Evolutionary conservation across 2,888 invertebrate species (phyloP).

Genomic region (Molanna angustata): DNA sequence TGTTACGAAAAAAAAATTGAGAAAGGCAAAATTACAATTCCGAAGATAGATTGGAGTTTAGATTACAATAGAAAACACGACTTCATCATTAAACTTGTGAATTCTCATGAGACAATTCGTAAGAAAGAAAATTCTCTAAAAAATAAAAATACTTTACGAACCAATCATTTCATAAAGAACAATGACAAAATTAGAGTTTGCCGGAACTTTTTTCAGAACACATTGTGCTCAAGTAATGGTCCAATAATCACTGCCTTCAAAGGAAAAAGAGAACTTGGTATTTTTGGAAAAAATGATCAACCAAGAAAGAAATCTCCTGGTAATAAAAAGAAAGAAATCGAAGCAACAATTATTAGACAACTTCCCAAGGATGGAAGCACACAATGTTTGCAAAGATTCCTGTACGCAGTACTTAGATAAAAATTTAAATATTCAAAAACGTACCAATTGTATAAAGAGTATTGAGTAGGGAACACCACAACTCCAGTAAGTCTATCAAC

Average conservation of each 20-base stretch:
- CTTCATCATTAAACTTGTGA: not conserved
- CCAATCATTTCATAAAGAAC: not conserved
- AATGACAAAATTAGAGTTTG: not conserved
- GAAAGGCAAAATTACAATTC: no score
- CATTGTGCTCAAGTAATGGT: not conserved
- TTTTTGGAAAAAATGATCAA: no score
- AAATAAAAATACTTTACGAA: not conserved
- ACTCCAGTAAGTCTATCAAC: not conserved
- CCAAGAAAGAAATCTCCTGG: no score
- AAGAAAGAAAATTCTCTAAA: not conserved
- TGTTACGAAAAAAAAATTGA: no score
- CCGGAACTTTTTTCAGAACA: not conserved
- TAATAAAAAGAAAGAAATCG: slow-evolving; percentile 2
- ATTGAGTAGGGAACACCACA: not conserved
- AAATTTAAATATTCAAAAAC: not conserved
- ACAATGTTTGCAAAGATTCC: not conserved
- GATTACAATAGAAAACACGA: not conserved
- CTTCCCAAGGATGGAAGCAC: not conserved
- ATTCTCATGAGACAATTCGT: not conserved
- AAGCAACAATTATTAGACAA: not conserved
- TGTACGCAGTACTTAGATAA: not conserved
- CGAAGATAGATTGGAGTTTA: not conserved
- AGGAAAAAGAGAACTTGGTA: no score
- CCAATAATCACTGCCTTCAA: no score
- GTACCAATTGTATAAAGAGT: not conserved